Evolutionary conservation across 2,113 vertebrate species (phyloP).

Genomic region (Beaufortia kweichowensis): DNA sequence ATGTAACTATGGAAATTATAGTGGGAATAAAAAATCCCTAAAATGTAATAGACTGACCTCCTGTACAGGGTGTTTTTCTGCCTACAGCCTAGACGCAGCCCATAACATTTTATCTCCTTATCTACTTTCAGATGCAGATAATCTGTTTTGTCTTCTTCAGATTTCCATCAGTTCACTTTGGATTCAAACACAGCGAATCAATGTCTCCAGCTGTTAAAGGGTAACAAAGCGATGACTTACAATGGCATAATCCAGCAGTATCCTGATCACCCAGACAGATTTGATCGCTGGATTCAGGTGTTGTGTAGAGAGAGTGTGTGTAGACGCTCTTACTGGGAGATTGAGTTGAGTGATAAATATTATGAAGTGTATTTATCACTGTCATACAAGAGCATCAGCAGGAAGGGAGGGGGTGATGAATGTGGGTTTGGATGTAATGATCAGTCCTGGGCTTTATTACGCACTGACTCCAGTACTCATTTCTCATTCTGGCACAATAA

Average conservation of each 20-base stretch:
- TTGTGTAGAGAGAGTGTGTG: background rate
- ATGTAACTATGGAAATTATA: no score
- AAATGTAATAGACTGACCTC: no score
- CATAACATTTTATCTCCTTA: no score
- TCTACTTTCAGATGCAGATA: no score
- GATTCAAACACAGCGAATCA: background rate
- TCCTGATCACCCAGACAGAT: conserved; percentile 9
- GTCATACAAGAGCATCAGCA: conserved; percentile 10
- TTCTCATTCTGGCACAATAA: background rate
- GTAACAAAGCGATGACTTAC: background rate
- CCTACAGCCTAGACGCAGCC: no score
- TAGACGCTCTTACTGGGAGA: background rate
- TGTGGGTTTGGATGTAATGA: background rate
- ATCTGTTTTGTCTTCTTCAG: background rate
- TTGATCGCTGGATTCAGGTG: background rate
- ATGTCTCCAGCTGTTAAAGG: background rate
- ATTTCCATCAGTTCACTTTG: background rate
- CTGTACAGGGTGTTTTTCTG: no score
- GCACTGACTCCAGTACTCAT: background rate
- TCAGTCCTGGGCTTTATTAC: background rate
- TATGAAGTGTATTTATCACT: background rate
- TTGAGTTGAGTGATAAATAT: no score
- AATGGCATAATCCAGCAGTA: background rate
- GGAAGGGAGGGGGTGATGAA: background rate
- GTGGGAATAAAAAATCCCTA: no score